Conservation (phyloP, 1,140 invertebrate genomes). For the Drosophila sp. region DNA sequence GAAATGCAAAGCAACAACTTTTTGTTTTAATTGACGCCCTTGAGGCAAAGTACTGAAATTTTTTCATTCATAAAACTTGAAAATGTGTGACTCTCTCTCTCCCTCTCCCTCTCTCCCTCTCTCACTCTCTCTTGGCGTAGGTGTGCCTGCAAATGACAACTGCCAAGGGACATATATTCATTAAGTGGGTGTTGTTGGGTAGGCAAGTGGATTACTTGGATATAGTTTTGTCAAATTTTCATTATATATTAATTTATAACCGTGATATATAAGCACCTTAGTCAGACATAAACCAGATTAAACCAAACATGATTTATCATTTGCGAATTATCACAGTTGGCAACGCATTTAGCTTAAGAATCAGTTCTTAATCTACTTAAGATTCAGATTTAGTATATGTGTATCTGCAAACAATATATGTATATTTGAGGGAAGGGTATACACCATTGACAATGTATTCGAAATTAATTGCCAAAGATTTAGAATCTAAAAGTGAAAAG, state of each 20-base stretch:
- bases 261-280: background rate
- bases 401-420: too few relatives aligned
- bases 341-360: too few relatives aligned
- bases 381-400: too few relatives aligned
- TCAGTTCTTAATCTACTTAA: too few relatives aligned
- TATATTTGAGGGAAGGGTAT: too few relatives aligned
- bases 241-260: background rate
- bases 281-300: too few relatives aligned
- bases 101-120: background rate
- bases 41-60: slow-evolving; percentile 29
- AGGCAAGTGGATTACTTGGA: background rate
- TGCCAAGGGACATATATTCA: background rate
- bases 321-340: too few relatives aligned
- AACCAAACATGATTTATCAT: background rate
- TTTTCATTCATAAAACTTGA: slow-evolving; percentile 59
- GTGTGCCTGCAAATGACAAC: slow-evolving; percentile 26
- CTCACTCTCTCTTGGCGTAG: background rate
- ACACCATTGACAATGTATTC: too few relatives aligned
- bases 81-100: slow-evolving; percentile 7
- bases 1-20: slow-evolving; percentile 4
- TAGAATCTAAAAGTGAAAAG: too few relatives aligned
- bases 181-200: background rate
- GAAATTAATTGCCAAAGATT: too few relatives aligned
- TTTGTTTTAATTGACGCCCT: slow-evolving; percentile 40
- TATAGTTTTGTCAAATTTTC: background rate